Evolutionary conservation across 2,888 invertebrate genomes (phyloP).

Genomic region (Steinernema scapterisci): DNA sequence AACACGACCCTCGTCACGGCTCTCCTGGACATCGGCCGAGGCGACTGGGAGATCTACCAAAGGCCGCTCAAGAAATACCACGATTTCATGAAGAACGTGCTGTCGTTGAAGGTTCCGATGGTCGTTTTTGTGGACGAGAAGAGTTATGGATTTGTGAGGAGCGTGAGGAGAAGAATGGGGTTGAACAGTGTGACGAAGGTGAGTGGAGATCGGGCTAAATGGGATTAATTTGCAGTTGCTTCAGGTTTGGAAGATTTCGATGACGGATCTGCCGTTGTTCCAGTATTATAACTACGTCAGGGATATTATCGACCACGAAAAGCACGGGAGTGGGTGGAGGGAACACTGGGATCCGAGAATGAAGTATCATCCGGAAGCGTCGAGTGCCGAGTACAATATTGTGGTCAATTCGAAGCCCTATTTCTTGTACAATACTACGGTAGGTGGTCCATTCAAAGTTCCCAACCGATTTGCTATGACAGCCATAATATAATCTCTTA

Average conservation of each 20-base stretch:
- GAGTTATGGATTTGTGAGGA: constrained; percentile 43
- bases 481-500: not conserved
- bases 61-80: constrained; percentile 45
- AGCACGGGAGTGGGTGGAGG: constrained; percentile 46
- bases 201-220: not conserved
- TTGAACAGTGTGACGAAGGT: constrained; percentile 40
- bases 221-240: not conserved
- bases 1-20: constrained; percentile 65
- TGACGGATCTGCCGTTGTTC: constrained; percentile 50
- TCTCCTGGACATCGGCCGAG: constrained; percentile 67
- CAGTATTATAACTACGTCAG: constrained; percentile 56
- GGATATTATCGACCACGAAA: constrained; percentile 58
- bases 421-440: constrained; percentile 65
- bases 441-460: too few species aligned
- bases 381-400: constrained; percentile 68
- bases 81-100: constrained; percentile 43
- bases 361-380: constrained; percentile 67
- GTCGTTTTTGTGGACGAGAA: constrained; percentile 44
- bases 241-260: constrained; percentile 37
- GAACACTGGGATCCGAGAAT: constrained; percentile 56
- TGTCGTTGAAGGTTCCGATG: constrained; percentile 44
- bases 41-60: constrained; percentile 61
- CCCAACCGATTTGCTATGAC: too few species aligned
- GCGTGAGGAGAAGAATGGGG: constrained; percentile 39
- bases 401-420: constrained; percentile 68